Evolutionary conservation across 2,113 vertebrate genomes (phyloP).

Genomic region (Glareola pratincola): DNA sequence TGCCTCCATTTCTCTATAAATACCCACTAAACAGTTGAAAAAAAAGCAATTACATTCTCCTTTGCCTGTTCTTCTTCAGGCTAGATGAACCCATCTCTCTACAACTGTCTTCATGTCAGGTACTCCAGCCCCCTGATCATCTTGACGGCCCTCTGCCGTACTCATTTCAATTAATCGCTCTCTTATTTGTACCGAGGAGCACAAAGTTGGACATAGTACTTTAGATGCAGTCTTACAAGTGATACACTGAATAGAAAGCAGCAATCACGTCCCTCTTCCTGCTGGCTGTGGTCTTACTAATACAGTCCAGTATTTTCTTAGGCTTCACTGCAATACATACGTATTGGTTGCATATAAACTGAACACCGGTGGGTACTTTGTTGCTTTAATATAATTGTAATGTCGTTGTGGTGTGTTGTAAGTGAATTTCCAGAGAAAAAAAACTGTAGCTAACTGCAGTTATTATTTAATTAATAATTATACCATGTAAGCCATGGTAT

Average conservation of each 20-base stretch:
- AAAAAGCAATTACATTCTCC: background rate
- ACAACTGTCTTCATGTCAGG: background rate
- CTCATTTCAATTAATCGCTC: background rate
- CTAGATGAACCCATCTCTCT: background rate
- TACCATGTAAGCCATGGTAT: background rate
- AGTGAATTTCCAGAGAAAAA: background rate
- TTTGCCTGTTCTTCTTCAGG: background rate
- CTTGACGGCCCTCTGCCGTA: background rate
- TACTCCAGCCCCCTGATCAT: fast-evolving
- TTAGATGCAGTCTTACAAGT: background rate
- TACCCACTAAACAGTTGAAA: background rate
- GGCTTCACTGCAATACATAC: background rate
- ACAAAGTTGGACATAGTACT: background rate
- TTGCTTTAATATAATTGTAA: background rate
- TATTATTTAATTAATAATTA: background rate
- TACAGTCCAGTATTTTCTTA: background rate
- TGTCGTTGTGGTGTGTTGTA: background rate
- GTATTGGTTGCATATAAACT: background rate
- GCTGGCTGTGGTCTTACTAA: background rate
- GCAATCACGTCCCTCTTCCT: background rate
- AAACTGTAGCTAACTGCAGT: background rate
- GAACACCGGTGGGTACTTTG: background rate
- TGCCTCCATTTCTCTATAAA: background rate
- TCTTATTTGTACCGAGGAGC: background rate
- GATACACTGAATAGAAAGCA: background rate